These are phyloP conservation scores for Cylloceria caligata DNA, from an alignment of 2,888 invertebrate species.

Conservation along the genomic window DNA sequence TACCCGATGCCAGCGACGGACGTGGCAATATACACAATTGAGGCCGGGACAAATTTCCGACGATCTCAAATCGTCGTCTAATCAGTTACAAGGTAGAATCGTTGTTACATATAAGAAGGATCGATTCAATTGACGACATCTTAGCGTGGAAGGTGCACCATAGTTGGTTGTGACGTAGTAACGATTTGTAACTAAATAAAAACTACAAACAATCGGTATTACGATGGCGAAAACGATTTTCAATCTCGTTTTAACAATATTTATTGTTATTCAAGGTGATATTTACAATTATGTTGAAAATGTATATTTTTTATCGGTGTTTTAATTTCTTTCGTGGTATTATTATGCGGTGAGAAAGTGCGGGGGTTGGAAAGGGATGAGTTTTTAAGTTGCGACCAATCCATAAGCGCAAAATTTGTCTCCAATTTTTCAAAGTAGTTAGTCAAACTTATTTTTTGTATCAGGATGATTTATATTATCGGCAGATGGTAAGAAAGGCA, in stretches of 20 bases:
- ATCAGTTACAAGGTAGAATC: constrained; percentile 56
- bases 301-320: not conserved
- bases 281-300: too few relatives aligned
- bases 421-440: too few relatives aligned
- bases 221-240: not conserved
- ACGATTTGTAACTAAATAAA: not conserved
- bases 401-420: too few relatives aligned
- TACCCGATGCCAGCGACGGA: constrained; percentile 34
- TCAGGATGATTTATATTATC: not conserved
- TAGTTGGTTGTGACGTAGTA: not conserved
- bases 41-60: constrained; percentile 57
- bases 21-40: constrained; percentile 61
- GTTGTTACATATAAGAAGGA: constrained; percentile 41
- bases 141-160: not conserved
- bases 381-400: too few relatives aligned
- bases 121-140: not conserved
- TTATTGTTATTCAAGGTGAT: constrained; percentile 2
- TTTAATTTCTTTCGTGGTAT: not conserved
- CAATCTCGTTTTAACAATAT: not conserved
- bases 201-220: not conserved
- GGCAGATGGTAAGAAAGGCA: too few relatives aligned
- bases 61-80: constrained; percentile 37
- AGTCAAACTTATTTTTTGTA: too few relatives aligned
- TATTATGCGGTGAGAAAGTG: not conserved
- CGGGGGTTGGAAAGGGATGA: too few relatives aligned